Conservation (phyloP, 2,888 invertebrate genomes). For the Cheilosia variabilis region DNA sequence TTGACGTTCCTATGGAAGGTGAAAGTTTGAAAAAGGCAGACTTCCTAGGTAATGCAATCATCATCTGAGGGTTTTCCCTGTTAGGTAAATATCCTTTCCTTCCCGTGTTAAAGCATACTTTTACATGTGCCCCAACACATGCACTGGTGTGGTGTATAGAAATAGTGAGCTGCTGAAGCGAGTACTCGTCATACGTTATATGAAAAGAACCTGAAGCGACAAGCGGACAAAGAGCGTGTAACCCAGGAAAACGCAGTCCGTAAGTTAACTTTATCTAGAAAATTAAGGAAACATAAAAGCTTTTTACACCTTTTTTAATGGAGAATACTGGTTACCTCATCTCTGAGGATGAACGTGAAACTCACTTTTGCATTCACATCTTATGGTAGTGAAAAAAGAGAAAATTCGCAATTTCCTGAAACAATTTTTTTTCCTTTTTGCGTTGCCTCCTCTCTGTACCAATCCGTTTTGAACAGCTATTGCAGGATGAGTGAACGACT, state of each 20-base stretch:
- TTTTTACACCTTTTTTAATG: slow-evolving; percentile 51
- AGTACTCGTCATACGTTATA: neutral
- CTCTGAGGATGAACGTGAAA: neutral
- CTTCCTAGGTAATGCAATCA: slow-evolving; percentile 1
- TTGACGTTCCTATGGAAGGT: too few relatives aligned
- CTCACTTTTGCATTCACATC: slow-evolving; percentile 35
- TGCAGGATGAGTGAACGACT: slow-evolving; percentile 22
- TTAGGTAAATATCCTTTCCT: slow-evolving; percentile 1
- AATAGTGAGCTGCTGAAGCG: neutral
- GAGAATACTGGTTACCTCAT: slow-evolving; percentile 45
- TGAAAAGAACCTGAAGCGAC: neutral
- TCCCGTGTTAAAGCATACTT: neutral
- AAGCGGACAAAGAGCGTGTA: neutral
- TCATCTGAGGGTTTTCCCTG: neutral
- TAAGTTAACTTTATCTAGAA: slow-evolving; percentile 43
- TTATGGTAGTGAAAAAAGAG: neutral
- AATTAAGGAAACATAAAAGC: slow-evolving; percentile 60
- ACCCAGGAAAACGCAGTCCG: neutral
- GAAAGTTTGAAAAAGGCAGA: too few relatives aligned
- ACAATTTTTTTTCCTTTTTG: neutral
- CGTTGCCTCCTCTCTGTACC: neutral
- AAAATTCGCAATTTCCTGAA: slow-evolving; percentile 47
- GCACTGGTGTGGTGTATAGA: neutral
- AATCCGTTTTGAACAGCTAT: neutral
- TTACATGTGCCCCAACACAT: neutral